Conservation (phyloP, 2,888 invertebrate genomes). For the Acronicta leporina region DNA sequence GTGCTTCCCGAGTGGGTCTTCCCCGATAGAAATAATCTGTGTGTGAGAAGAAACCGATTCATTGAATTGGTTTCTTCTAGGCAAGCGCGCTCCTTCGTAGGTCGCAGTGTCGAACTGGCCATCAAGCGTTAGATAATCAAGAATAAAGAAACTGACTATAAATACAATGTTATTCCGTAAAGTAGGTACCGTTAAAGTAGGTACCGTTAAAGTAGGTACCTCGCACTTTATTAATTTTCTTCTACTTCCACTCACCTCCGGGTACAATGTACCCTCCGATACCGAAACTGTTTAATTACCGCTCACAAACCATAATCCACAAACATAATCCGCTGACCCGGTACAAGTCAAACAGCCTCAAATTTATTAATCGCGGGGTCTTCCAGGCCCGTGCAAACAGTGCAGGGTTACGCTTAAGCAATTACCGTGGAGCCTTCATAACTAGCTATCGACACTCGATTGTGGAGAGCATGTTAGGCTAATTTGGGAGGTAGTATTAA, state of each 20-base stretch:
- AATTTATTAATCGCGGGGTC: constrained; percentile 78
- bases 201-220: no score
- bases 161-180: no score
- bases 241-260: constrained; percentile 36
- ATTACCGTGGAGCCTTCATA: constrained; percentile 80
- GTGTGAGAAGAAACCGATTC: no score
- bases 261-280: constrained; percentile 27
- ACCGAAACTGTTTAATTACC: constrained; percentile 61
- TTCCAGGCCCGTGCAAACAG: constrained; percentile 73
- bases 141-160: no score
- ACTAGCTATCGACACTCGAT: constrained; percentile 67
- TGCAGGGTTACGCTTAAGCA: constrained; percentile 75
- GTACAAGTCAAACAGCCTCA: constrained; percentile 78
- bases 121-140: no score
- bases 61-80: no score
- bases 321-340: constrained; percentile 66
- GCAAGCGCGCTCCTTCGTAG: no score
- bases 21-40: no score
- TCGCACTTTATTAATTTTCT: constrained; percentile 6
- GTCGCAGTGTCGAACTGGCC: no score
- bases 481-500: constrained; percentile 32
- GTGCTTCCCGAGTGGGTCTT: no score
- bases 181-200: no score
- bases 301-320: constrained; percentile 62
- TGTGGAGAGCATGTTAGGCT: constrained; percentile 59